These are phyloP conservation scores for Brassicogethes aeneus DNA, from an alignment of 2,888 invertebrate species.

Conservation along the genomic window DNA sequence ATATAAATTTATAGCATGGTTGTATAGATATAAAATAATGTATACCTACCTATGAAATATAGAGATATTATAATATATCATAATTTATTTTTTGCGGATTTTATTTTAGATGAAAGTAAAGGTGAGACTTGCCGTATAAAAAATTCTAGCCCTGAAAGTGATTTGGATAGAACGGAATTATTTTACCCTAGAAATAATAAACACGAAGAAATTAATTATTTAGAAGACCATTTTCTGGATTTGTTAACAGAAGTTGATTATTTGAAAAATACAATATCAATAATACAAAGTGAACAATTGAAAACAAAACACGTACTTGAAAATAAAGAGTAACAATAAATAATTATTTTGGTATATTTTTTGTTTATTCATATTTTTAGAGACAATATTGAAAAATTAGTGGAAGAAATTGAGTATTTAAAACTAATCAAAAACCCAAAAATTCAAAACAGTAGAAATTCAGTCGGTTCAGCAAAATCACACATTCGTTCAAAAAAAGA, in stretches of 20 bases:
- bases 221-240: conserved; percentile 13
- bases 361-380: not conserved
- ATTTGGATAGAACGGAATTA: conserved; percentile 12
- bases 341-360: not conserved
- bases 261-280: conserved; percentile 10
- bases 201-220: conserved; percentile 14
- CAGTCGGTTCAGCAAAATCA: too few relatives aligned
- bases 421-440: not conserved
- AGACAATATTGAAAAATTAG: not conserved
- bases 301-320: conserved; percentile 10
- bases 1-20: too few relatives aligned
- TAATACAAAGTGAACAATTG: conserved; percentile 10
- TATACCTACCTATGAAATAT: too few relatives aligned
- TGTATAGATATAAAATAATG: too few relatives aligned
- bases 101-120: conserved; percentile 1
- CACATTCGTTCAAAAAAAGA: too few relatives aligned
- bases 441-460: too few relatives aligned
- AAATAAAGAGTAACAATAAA: conserved; percentile 10
- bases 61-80: too few relatives aligned
- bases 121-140: not conserved
- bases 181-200: conserved; percentile 8
- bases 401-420: not conserved
- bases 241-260: conserved; percentile 13
- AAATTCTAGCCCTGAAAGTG: conserved; percentile 14
- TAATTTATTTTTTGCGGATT: too few relatives aligned